Percentiles rank a stretch among this genome's conserved stretches.
phyloP scores from a whole-genome alignment of 2,113 vertebrate genomes.

The Cacatua alba region DNA sequence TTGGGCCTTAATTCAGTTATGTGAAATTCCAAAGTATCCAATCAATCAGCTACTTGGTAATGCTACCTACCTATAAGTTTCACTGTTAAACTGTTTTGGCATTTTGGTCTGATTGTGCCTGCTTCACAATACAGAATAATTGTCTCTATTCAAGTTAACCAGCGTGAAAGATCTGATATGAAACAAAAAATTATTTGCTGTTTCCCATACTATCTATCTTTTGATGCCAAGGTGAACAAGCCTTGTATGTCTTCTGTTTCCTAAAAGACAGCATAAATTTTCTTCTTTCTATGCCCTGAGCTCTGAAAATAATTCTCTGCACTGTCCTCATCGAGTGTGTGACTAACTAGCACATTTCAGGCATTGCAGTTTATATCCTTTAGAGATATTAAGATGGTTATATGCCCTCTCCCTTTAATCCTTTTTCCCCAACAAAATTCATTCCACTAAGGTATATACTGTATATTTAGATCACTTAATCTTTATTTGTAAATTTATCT shows the following conservation, averaged over 20 bases:
- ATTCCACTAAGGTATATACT: not conserved
- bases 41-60: not conserved
- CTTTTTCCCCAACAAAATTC: not conserved
- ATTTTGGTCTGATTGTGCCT: not conserved
- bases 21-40: not conserved
- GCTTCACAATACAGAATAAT: not conserved
- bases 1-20: not conserved
- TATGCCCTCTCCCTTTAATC: not conserved
- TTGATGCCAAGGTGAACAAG: not conserved
- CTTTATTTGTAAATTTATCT: not conserved
- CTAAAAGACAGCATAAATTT: not conserved
- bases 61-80: not conserved
- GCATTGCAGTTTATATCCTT: not conserved
- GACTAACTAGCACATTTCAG: not conserved
- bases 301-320: not conserved
- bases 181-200: not conserved
- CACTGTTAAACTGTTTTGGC: not conserved
- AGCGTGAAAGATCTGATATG: not conserved
- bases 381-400: not conserved
- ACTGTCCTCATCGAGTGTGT: accelerated
- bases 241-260: not conserved
- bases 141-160: not conserved
- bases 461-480: not conserved
- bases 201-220: not conserved
- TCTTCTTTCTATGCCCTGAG: not conserved